Evolutionary conservation across 2,797 vertebrate genomes (phyloP).

Genomic region (Crax fasciolata): DNA sequence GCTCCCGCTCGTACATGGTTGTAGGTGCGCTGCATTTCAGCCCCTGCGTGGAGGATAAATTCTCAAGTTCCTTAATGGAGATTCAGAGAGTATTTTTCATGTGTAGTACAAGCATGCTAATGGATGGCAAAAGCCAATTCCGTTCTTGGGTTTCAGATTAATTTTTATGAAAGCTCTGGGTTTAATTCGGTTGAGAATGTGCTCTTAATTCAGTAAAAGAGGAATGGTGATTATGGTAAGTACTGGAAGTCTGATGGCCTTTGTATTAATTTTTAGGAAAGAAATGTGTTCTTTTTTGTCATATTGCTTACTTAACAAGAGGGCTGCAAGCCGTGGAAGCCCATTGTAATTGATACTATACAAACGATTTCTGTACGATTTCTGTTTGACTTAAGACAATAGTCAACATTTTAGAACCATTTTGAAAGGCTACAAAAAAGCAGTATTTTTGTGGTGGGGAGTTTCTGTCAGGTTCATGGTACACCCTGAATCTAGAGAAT

Average conservation of each 20-base stretch:
- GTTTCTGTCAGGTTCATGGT: not conserved
- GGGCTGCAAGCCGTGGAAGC: not conserved
- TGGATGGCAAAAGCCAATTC: not conserved
- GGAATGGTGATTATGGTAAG: not conserved
- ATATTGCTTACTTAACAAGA: not conserved
- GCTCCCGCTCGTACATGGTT: not conserved
- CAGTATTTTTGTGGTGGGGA: not conserved
- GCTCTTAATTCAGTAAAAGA: conserved; percentile 31
- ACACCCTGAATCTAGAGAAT: not conserved
- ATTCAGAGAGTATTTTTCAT: conserved; percentile 19
- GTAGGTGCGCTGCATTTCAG: conserved; percentile 36
- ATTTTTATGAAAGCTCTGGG: conserved; percentile 26
- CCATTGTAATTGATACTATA: not conserved
- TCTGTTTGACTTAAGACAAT: not conserved
- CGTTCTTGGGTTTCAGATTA: conserved; percentile 48
- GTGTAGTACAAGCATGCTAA: conserved; percentile 28
- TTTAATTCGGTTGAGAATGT: conserved; percentile 54
- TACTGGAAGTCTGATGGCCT: conserved; percentile 4
- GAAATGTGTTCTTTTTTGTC: conserved; percentile 15
- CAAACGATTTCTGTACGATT: not conserved
- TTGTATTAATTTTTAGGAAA: conserved; percentile 40
- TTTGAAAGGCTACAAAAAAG: not conserved
- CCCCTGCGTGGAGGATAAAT: not conserved
- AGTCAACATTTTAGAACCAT: not conserved
- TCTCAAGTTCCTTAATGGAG: conserved; percentile 45